phyloP scores from a whole-genome alignment of 2,797 vertebrate genomes.

The Cyprinella venusta region DNA sequence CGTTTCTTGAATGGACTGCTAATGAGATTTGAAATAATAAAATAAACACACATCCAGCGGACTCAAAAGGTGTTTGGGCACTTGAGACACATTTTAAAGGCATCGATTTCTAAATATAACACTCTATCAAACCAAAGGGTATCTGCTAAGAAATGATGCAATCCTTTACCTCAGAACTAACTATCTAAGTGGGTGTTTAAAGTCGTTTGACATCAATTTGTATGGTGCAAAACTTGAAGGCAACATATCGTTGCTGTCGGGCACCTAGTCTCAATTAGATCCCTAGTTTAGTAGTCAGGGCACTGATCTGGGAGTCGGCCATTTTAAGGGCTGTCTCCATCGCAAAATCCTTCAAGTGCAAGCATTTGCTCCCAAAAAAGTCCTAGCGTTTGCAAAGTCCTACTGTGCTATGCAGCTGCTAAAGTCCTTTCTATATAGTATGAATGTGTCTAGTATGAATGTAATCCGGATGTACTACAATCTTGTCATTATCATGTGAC shows the following conservation, averaged over 20 bases:
- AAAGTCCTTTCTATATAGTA: no score
- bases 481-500: no score
- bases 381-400: no score
- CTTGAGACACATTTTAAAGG: not conserved
- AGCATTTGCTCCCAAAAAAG: not conserved
- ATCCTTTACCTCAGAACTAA: not conserved
- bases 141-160: not conserved
- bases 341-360: not conserved
- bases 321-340: not conserved
- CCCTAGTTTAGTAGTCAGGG: not conserved
- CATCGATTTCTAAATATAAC: not conserved
- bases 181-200: not conserved
- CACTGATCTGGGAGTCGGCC: not conserved
- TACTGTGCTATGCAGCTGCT: no score
- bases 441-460: no score
- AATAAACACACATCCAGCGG: not conserved
- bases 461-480: no score
- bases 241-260: not conserved
- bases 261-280: not conserved
- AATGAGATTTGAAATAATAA: conserved; percentile 49
- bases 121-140: not conserved
- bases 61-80: not conserved
- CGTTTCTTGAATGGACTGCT: conserved; percentile 36
- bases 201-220: not conserved
- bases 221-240: not conserved